Conservation (phyloP, 1,140 invertebrate species). For the Aethina tumida region DNA sequence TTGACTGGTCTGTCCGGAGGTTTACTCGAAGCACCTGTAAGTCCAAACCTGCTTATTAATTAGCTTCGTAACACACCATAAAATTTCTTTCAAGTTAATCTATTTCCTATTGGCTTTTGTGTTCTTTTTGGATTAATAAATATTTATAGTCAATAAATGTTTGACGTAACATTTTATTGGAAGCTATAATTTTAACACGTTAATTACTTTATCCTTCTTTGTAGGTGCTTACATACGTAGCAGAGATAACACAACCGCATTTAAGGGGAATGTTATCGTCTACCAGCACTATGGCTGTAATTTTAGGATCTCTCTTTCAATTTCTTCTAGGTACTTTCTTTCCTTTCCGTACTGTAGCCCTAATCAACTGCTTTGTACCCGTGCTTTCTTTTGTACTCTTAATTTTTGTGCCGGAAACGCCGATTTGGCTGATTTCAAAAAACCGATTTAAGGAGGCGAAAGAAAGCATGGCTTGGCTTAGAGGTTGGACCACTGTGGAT, state of each 20-base stretch:
- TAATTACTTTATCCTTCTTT: no score
- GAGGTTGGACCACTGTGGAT: slow-evolving; percentile 48
- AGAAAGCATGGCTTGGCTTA: slow-evolving; percentile 48
- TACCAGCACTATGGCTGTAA: slow-evolving; percentile 58
- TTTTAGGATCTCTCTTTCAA: slow-evolving; percentile 57
- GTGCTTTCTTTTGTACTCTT: slow-evolving; percentile 51
- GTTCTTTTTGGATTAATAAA: no score
- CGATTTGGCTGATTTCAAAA: slow-evolving; percentile 58
- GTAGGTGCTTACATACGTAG: slow-evolving; percentile 65
- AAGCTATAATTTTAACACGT: no score
- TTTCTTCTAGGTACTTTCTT: slow-evolving; percentile 58
- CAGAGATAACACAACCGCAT: slow-evolving; percentile 66
- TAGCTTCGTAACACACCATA: no score
- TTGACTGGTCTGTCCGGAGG: slow-evolving; percentile 63
- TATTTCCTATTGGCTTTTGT: no score
- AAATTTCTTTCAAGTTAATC: no score
- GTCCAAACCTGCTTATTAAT: no score
- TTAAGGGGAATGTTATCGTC: slow-evolving; percentile 60
- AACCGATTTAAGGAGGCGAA: slow-evolving; percentile 47
- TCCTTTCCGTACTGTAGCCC: slow-evolving; percentile 54
- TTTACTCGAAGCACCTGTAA: slow-evolving; percentile 65
- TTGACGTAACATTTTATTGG: no score
- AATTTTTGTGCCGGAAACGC: slow-evolving; percentile 62
- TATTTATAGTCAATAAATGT: no score
- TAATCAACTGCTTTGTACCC: slow-evolving; percentile 55